Evolutionary conservation across 2,797 vertebrate genomes (phyloP), one percentile per base, ranked within the genome.

Genomic region (Pampus argenteus): DNA sequence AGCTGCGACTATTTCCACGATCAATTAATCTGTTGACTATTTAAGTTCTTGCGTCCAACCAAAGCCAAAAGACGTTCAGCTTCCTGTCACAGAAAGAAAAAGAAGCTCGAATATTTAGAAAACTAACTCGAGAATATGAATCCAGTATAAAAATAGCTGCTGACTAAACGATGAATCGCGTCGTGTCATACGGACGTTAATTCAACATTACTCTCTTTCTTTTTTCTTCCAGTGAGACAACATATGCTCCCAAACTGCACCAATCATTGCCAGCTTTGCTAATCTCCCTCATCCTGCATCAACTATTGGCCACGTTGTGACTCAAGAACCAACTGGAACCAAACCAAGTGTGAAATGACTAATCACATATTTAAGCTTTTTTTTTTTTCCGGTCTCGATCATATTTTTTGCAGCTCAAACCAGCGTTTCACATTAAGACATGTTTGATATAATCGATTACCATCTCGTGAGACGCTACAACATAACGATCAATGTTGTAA

Each of bases 221-320:
- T 6, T 40, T 61, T 48, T 47, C 66, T 54, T 9, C 74, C 50
- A 34, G 55, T 48, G 45, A 26, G 62, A 57, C 45, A 22, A 22
- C 80, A 85, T 72, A 71, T 82, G 85, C 55, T 83, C 71, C 42
- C 49, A 38, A 74, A 75, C 45, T 47, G 71, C 73, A 52, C 38
- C 29, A 72, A 76, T 57, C 49, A 11, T 9, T 65, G 68, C 54
- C 75, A 71, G 64, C 2, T 3, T 11, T 38, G 26, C 18, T 77
- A 61, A 77, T 84, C 79, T 58, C 14, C 14, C 69, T 67, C 71
- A 36, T 28, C 40, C 58, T 34, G 34, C 63, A 45, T 36, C 15
- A n/a, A 31, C 58, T 20, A 9, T n/a, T 13, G 40, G 66, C 77
- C 60, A 71, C 79, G 65, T 28, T 75, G 75, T 75, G 71, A 81